Evolutionary conservation across 2,113 vertebrate species (phyloP).

Genomic region (Rutilus rutilus): DNA sequence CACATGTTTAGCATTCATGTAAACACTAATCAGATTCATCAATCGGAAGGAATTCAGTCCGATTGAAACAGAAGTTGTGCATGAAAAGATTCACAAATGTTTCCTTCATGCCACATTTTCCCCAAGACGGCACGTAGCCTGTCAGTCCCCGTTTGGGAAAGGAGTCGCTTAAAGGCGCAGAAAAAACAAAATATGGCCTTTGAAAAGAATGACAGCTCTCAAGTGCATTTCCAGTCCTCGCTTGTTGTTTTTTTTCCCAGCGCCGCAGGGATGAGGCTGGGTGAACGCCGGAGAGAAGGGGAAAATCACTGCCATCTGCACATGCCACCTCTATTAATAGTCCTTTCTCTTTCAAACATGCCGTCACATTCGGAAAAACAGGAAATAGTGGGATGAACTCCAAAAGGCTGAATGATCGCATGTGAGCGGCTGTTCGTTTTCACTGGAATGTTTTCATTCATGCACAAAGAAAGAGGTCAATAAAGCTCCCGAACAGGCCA

Average conservation of each 20-base stretch:
- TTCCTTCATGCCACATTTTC: neutral
- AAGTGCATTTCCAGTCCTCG: conserved; percentile 14
- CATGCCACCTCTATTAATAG: conserved; percentile 57
- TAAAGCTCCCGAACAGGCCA: neutral
- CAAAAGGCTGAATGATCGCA: neutral
- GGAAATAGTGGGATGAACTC: conserved; percentile 33
- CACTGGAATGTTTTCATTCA: neutral
- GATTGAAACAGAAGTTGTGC: too few relatives aligned
- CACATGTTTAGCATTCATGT: too few relatives aligned
- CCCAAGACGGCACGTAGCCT: neutral
- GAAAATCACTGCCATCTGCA: conserved; percentile 44
- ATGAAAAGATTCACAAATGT: neutral
- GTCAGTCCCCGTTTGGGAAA: neutral
- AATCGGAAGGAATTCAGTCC: too few relatives aligned
- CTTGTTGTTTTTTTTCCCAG: conserved; percentile 29
- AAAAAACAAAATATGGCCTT: conserved; percentile 13
- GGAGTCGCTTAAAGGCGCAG: neutral
- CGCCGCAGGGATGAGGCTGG: neutral
- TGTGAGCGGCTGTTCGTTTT: neutral
- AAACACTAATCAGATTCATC: too few relatives aligned
- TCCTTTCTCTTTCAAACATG: conserved; percentile 53
- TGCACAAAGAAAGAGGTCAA: conserved; percentile 6
- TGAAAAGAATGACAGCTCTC: conserved; percentile 31
- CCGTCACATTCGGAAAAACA: conserved; percentile 52
- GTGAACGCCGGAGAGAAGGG: neutral